Evolutionary conservation across 2,113 vertebrate species (phyloP).

Genomic region (Corvus cornix): DNA sequence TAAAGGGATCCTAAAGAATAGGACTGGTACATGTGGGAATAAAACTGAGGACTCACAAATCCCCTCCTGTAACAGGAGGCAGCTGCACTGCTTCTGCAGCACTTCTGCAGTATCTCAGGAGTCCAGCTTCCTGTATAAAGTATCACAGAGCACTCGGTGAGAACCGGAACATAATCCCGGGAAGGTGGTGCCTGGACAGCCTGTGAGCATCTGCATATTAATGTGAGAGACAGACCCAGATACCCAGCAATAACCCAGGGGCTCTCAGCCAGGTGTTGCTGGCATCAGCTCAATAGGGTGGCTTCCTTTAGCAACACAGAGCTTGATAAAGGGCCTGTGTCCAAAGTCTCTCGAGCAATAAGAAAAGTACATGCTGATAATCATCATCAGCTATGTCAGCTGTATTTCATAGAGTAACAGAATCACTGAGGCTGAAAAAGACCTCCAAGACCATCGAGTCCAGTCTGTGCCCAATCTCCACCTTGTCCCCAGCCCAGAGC

Average conservation of each 20-base stretch:
- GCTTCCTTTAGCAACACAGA: not conserved
- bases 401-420: not conserved
- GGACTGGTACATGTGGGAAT: not conserved
- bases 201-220: not conserved
- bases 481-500: not conserved
- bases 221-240: not conserved
- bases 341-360: not conserved
- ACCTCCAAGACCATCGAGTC: accelerated
- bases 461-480: accelerated
- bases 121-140: not conserved
- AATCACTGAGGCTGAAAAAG: not conserved
- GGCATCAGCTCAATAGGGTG: not conserved
- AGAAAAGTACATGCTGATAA: not conserved
- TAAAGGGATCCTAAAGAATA: not conserved
- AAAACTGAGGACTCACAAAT: not conserved
- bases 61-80: not conserved
- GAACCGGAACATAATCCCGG: not conserved
- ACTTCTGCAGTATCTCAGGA: not conserved
- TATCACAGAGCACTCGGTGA: not conserved
- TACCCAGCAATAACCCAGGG: not conserved
- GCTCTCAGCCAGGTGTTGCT: not conserved
- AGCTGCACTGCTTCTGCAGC: not conserved
- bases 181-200: not conserved
- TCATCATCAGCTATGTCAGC: not conserved
- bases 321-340: not conserved